Evolutionary conservation across 1,140 invertebrate genomes (phyloP).

Genomic region (Mylabris phalerata): DNA sequence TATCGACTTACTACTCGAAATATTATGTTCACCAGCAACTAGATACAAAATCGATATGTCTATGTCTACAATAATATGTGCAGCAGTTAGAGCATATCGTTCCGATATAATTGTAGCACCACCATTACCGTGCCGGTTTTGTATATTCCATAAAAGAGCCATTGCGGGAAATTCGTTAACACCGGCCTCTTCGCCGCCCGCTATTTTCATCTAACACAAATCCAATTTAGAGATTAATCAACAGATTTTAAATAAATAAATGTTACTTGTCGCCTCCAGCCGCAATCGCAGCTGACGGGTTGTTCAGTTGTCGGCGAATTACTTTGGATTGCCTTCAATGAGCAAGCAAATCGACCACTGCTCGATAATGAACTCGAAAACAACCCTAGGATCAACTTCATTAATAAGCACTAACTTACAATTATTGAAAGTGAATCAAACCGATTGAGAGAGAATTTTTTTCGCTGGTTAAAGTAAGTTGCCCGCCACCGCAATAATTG

Average conservation of each 20-base stretch:
- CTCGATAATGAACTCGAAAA: constrained; percentile 33
- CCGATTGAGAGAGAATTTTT: constrained; percentile 43
- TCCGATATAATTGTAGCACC: constrained; percentile 58
- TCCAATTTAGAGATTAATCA: not conserved
- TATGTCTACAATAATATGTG: constrained; percentile 50
- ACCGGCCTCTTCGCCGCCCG: constrained; percentile 51
- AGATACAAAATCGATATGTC: constrained; percentile 37
- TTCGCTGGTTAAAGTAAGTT: constrained; percentile 42
- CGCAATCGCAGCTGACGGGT: constrained; percentile 45
- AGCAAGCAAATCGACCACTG: constrained; percentile 49
- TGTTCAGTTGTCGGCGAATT: constrained; percentile 5
- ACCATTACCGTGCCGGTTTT: constrained; percentile 51
- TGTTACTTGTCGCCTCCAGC: constrained; percentile 49
- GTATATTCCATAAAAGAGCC: constrained; percentile 49
- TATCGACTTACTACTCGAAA: constrained; percentile 21
- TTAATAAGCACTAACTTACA: not conserved
- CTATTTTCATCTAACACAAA: constrained; percentile 43
- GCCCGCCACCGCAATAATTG: constrained; percentile 49
- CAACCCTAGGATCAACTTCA: constrained; percentile 36
- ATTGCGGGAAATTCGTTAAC: constrained; percentile 62
- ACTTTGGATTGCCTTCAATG: constrained; percentile 36
- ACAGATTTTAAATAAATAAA: not conserved
- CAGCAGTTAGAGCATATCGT: constrained; percentile 59
- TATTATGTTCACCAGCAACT: constrained; percentile 45
- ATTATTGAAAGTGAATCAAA: constrained; percentile 21